These are phyloP conservation scores for Chaenogobius annularis DNA, from an alignment of 2,113 vertebrate genomes.

Conservation along the genomic window DNA sequence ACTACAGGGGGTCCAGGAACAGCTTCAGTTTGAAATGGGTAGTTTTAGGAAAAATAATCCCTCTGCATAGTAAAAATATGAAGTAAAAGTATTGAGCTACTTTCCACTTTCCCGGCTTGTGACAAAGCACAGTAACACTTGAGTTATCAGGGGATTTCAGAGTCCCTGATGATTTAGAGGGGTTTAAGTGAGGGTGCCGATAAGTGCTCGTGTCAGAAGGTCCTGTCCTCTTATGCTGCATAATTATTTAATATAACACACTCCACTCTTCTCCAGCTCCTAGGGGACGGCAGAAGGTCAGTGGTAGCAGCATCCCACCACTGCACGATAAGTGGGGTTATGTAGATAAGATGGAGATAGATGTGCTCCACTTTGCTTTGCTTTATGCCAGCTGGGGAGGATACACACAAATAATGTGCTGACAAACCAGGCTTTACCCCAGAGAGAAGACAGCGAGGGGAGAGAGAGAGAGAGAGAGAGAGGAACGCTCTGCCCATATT, in stretches of 20 bases:
- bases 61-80: not conserved
- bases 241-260: constrained; percentile 40
- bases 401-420: constrained; percentile 29
- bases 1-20: no score
- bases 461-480: not conserved
- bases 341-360: constrained; percentile 43
- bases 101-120: not conserved
- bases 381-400: constrained; percentile 21
- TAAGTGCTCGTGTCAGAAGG: constrained; percentile 10
- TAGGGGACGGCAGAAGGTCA: constrained; percentile 18
- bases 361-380: constrained; percentile 28
- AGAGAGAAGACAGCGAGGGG: constrained; percentile 17
- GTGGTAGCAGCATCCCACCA: constrained; percentile 32
- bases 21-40: no score
- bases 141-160: constrained; percentile 7
- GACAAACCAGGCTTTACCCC: constrained; percentile 21
- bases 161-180: constrained; percentile 17
- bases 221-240: constrained; percentile 10
- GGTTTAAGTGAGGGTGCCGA: constrained; percentile 6
- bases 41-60: no score
- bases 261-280: constrained; percentile 29
- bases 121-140: not conserved
- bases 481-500: constrained; percentile 19
- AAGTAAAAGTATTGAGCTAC: not conserved
- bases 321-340: constrained; percentile 37